Evolutionary conservation across 2,888 invertebrate genomes (phyloP).

Genomic region (Teleogryllus oceanicus): DNA sequence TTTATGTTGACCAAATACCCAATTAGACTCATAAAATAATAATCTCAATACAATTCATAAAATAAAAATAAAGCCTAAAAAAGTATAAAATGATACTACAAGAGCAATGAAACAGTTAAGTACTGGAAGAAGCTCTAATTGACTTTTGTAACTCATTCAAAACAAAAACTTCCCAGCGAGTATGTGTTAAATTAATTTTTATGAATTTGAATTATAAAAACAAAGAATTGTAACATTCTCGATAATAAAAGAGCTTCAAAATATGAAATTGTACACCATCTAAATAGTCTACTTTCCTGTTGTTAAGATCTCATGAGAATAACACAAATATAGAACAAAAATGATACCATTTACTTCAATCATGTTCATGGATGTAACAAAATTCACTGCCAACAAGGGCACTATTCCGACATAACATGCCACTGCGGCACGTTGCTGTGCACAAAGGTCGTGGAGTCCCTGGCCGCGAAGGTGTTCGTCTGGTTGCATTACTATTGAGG

Average conservation of each 20-base stretch:
- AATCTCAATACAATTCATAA: no score
- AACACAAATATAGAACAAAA: background rate
- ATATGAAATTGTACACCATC: no score
- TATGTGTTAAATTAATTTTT: no score
- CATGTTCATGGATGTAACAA: constrained; percentile 26
- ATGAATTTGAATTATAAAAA: background rate
- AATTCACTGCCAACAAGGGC: constrained; percentile 20
- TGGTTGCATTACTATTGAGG: background rate
- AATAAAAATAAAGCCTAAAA: no score
- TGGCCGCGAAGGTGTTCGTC: constrained; percentile 23
- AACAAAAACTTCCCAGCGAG: no score
- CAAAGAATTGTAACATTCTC: background rate
- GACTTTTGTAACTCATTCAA: no score
- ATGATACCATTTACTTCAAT: background rate
- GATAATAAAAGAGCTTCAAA: no score
- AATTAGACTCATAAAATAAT: no score
- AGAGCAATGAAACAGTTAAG: no score
- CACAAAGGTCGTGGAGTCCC: constrained; percentile 25
- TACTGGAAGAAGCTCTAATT: no score
- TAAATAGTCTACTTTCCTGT: background rate
- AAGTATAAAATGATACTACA: no score
- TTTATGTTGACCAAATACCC: no score
- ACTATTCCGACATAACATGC: constrained; percentile 29
- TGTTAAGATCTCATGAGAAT: background rate
- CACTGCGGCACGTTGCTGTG: constrained; percentile 28